phyloP scores from a whole-genome alignment of 2,888 invertebrate genomes.

The Syritta pipiens region DNA sequence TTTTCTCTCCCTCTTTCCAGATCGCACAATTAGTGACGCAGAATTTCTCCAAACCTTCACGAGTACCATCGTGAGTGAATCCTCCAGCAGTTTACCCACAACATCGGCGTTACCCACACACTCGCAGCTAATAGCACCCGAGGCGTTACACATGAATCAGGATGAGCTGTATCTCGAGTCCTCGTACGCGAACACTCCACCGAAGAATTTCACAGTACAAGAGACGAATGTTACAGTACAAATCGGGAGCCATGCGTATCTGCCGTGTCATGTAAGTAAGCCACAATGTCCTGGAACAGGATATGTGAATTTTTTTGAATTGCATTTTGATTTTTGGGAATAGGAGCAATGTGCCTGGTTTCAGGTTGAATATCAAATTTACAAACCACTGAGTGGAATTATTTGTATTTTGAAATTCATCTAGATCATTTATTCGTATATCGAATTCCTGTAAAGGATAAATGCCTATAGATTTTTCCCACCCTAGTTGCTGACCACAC shows the following conservation, averaged over 20 bases:
- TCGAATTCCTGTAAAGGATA: too few species aligned
- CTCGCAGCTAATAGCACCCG: conserved; percentile 72
- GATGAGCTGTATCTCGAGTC: conserved; percentile 75
- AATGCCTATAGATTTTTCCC: too few species aligned
- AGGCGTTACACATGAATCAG: conserved; percentile 72
- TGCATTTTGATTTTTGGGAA: too few species aligned
- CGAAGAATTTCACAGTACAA: conserved; percentile 74
- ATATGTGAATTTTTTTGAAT: not conserved
- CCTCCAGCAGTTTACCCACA: conserved; percentile 51
- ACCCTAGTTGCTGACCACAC: too few species aligned
- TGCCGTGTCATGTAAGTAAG: conserved; percentile 89
- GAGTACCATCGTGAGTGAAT: conserved; percentile 58
- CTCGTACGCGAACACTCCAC: conserved; percentile 69
- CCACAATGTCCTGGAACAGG: not conserved
- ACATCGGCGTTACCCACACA: conserved; percentile 62
- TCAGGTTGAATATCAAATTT: too few species aligned
- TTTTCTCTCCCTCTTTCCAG: conserved; percentile 69
- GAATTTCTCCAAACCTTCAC: conserved; percentile 70
- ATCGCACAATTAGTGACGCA: conserved; percentile 74
- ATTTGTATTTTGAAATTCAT: too few species aligned
- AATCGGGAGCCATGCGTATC: conserved; percentile 93
- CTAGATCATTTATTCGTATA: too few species aligned
- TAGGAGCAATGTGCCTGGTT: too few species aligned
- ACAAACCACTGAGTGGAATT: too few species aligned
- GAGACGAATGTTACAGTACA: conserved; percentile 92